Percentiles rank a stretch among this genome's conserved stretches.
These are phyloP conservation scores for Syngnathus floridae DNA, from an alignment of 2,113 vertebrate genomes.

Conservation along the genomic window DNA sequence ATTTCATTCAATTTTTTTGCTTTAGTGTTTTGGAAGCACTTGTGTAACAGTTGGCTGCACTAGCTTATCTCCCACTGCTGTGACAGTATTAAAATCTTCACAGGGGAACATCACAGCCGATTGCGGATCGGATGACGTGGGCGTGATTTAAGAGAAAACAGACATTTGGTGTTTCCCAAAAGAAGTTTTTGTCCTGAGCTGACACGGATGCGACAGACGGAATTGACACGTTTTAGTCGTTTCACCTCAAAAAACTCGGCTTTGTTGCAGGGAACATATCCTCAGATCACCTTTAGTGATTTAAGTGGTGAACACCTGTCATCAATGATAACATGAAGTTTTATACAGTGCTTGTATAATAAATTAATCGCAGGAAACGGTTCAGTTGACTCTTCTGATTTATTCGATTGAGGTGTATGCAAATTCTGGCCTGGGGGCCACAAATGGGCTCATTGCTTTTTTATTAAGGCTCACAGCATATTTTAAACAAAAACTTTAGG, in stretches of 20 bases:
- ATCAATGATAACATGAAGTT: not conserved
- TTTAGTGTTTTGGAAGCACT: conserved; percentile 12
- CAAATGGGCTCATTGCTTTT: too few species aligned
- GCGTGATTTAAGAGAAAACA: conserved; percentile 26
- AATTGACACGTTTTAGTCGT: not conserved
- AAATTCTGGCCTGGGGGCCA: too few species aligned
- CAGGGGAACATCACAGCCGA: conserved; percentile 25
- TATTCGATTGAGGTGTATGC: too few species aligned
- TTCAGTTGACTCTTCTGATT: too few species aligned
- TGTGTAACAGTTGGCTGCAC: conserved; percentile 40
- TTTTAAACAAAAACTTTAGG: too few species aligned
- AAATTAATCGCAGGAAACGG: not conserved
- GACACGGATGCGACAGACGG: conserved; percentile 14
- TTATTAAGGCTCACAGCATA: too few species aligned
- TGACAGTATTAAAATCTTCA: conserved; percentile 40
- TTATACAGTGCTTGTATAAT: not conserved
- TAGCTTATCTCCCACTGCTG: conserved; percentile 40
- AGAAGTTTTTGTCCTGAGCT: conserved; percentile 24
- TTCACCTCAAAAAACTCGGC: not conserved
- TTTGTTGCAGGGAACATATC: not conserved
- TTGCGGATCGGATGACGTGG: conserved; percentile 23
- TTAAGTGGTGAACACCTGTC: not conserved
- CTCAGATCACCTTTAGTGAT: not conserved
- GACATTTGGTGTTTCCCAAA: conserved; percentile 17
- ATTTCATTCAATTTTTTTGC: conserved; percentile 29